phyloP scores from a whole-genome alignment of 1,140 invertebrate species.

The Schlechtendalia chinensis region DNA sequence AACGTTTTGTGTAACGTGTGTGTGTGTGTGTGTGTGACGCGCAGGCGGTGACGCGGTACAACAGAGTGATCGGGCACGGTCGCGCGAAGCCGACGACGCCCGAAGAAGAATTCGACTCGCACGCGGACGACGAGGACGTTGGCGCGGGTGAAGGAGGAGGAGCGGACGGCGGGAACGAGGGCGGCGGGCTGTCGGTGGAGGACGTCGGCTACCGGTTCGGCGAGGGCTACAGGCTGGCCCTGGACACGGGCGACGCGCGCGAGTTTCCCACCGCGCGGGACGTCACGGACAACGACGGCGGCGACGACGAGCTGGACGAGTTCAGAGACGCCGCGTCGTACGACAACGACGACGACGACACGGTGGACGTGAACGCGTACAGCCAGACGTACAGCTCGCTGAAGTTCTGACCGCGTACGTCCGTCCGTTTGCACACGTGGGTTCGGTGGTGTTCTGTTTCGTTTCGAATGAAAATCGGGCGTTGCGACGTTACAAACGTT shows the following conservation, averaged over 20 bases:
- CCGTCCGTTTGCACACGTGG: background rate
- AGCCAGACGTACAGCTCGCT: slow-evolving; percentile 20
- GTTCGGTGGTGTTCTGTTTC: too few species aligned
- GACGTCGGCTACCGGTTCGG: slow-evolving; percentile 38
- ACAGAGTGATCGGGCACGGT: slow-evolving; percentile 30
- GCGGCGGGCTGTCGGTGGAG: background rate
- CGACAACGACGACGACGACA: background rate
- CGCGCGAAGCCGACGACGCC: background rate
- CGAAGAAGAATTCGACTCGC: slow-evolving; percentile 6
- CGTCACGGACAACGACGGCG: slow-evolving; percentile 32
- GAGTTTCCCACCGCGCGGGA: background rate
- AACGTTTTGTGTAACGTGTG: too few species aligned
- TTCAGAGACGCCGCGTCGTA: background rate
- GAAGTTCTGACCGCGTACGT: background rate
- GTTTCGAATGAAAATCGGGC: too few species aligned
- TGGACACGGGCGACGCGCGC: background rate
- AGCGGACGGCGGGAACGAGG: background rate
- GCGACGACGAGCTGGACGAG: slow-evolving; percentile 20
- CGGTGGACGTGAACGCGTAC: slow-evolving; percentile 15
- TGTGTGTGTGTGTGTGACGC: too few species aligned
- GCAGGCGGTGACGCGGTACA: slow-evolving; percentile 29
- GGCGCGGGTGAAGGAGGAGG: background rate
- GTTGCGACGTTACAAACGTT: too few species aligned
- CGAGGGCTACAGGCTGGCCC: slow-evolving; percentile 27
- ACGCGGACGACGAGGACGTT: background rate